Base-by-base conservation (phyloP, 2,888 invertebrate species). In the Trachelus tabidus region DNA sequence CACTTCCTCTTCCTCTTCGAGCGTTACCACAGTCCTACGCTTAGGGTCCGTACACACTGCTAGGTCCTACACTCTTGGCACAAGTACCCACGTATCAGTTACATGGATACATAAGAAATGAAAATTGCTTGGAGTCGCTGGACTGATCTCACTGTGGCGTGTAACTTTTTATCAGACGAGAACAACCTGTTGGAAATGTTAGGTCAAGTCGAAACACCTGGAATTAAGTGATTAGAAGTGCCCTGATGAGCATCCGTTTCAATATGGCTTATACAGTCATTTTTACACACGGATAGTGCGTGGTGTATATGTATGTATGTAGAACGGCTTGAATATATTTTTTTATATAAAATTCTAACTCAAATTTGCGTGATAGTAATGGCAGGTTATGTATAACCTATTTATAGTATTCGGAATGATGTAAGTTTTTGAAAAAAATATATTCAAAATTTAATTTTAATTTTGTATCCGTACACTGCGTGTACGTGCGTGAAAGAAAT, bases 131-230 rank as follows among this genome's bases (percentile, higher is more conserved):
- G 9, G 2, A 23, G 56, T 56, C 56, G 9, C 23, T 23, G 40
- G 68, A 37, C 75, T 76, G 78, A 78, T 78, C 78, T 76, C 78
- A 73, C 69, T 76, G 34, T 78, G 75, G 78, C 78, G 78, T 78
- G 78, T 34, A 23, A 30, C 68, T 78, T 78, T 78, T 78, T 78
- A 34, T 77, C 34, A 6, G 15, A 9, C 23, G 9, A 23, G 23
- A 23, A 23, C 23, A 56, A 56, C 56, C 56, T 56, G 56, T 9
- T 9, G 23, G 23, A 56, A 56, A 56, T 23, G 71, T 34, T 71
- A 9, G 71, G 71, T 34, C 71, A 56, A 56, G 74, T 68, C 56
- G 35, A 74, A 74, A 71, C 77, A 74, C 75, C 78, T 71, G 40
- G 73, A 76, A 78, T 78, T 78, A 76, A 78, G 78, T 78, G 78